These are phyloP conservation scores for Mystacides longicornis DNA, from an alignment of 2,888 invertebrate genomes.

Conservation along the genomic window DNA sequence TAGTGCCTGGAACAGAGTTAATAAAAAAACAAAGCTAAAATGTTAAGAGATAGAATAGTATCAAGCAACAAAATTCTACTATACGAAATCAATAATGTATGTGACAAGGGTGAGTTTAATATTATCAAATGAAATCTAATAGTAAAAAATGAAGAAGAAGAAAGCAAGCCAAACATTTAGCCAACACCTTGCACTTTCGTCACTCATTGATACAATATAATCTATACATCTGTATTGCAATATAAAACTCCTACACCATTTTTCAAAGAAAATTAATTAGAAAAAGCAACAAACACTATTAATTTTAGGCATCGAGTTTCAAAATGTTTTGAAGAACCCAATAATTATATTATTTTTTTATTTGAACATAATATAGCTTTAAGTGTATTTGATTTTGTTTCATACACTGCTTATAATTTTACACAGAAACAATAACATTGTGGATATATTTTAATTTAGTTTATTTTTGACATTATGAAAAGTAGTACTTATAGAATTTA, in stretches of 20 bases:
- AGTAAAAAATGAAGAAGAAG: slow-evolving; percentile 3
- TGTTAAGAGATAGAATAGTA: slow-evolving; percentile 45
- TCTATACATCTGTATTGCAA: neutral
- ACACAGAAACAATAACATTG: too few relatives aligned
- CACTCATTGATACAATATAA: neutral
- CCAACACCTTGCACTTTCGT: slow-evolving; percentile 15
- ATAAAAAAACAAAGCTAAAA: slow-evolving; percentile 42
- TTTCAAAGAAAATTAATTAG: neutral
- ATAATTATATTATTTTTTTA: too few relatives aligned
- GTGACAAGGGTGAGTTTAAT: too few relatives aligned
- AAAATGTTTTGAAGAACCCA: neutral
- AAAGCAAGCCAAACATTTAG: slow-evolving; percentile 16
- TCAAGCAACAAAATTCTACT: slow-evolving; percentile 36
- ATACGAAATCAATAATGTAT: too few relatives aligned
- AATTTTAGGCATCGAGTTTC: too few relatives aligned
- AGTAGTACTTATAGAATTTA: too few relatives aligned
- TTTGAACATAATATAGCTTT: too few relatives aligned
- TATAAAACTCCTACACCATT: neutral
- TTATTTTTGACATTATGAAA: too few relatives aligned
- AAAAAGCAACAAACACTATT: neutral
- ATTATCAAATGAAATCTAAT: slow-evolving; percentile 5
- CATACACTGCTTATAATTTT: too few relatives aligned
- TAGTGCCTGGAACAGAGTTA: slow-evolving; percentile 53
- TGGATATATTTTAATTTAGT: too few relatives aligned
- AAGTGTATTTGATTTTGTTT: too few relatives aligned